These are phyloP conservation scores for Drosophila phalerata DNA, from an alignment of 2,888 invertebrate genomes.

Conservation along the genomic window DNA sequence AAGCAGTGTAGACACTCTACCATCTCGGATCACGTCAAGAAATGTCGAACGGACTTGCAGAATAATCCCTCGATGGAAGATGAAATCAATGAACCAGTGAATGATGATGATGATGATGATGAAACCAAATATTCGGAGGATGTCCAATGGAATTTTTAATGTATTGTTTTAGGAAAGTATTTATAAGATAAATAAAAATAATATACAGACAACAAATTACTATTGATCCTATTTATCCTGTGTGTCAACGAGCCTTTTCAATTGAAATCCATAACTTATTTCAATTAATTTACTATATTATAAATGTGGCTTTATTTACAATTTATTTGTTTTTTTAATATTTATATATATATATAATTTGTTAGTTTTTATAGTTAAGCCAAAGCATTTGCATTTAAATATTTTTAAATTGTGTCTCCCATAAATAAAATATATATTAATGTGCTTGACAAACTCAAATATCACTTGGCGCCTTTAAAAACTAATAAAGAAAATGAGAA, in stretches of 20 bases:
- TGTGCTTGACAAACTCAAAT: slow-evolving; percentile 33
- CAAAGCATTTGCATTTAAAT: slow-evolving; percentile 53
- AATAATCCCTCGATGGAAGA: slow-evolving; percentile 79
- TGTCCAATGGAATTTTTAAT: slow-evolving; percentile 54
- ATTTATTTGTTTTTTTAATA: slow-evolving; percentile 40
- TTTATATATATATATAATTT: slow-evolving; percentile 25
- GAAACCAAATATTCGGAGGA: slow-evolving; percentile 19
- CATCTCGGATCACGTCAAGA: slow-evolving; percentile 82
- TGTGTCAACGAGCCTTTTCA: background rate
- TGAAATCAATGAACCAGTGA: slow-evolving; percentile 33
- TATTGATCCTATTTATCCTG: background rate
- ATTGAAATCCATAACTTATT: slow-evolving; percentile 49
- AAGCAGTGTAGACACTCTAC: slow-evolving; percentile 87
- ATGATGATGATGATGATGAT: slow-evolving; percentile 14
- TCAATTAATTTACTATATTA: slow-evolving; percentile 59
- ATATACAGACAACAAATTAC: slow-evolving; percentile 13
- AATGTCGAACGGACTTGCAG: slow-evolving; percentile 75
- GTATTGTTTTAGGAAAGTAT: slow-evolving; percentile 7
- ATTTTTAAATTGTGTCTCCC: slow-evolving; percentile 16
- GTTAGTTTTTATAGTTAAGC: slow-evolving; percentile 47
- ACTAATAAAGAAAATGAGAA: slow-evolving; percentile 9
- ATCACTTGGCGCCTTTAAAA: slow-evolving; percentile 51
- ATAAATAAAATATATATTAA: slow-evolving; percentile 28
- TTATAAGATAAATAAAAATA: slow-evolving; percentile 24
- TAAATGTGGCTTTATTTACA: slow-evolving; percentile 75